Evolutionary conservation across 2,888 invertebrate species (phyloP).

Genomic region (Drosophila putrida): DNA sequence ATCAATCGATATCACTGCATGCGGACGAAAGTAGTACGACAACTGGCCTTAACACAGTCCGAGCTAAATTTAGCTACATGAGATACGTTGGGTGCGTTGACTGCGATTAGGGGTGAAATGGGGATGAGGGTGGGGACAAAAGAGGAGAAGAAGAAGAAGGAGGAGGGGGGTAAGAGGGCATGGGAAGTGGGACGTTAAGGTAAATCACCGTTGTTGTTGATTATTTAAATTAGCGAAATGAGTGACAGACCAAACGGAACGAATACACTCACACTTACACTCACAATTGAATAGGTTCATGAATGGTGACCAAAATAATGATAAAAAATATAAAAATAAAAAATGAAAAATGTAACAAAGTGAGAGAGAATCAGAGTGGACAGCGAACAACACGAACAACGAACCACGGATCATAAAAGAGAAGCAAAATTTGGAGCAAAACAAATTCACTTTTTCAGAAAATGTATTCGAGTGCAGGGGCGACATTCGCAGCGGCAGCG

Average conservation of each 20-base stretch:
- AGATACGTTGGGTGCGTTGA: constrained; percentile 48
- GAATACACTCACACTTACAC: constrained; percentile 45
- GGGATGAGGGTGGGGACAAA: constrained; percentile 30
- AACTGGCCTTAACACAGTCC: constrained; percentile 1
- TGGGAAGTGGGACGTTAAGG: background rate
- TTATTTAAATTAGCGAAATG: constrained; percentile 78
- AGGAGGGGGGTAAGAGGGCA: background rate
- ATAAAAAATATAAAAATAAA: constrained; percentile 15
- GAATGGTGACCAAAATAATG: constrained; percentile 56
- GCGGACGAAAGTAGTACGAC: background rate
- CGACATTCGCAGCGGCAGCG: constrained; percentile 82
- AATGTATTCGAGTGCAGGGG: constrained; percentile 84
- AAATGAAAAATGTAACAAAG: constrained; percentile 32
- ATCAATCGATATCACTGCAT: constrained; percentile 7
- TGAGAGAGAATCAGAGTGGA: constrained; percentile 14
- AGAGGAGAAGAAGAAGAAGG: background rate
- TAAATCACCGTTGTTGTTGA: constrained; percentile 64
- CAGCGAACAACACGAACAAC: constrained; percentile 11
- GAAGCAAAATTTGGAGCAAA: constrained; percentile 59
- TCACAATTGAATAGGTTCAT: constrained; percentile 64
- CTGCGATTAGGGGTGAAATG: constrained; percentile 50
- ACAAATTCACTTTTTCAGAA: constrained; percentile 76
- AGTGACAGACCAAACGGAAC: constrained; percentile 66
- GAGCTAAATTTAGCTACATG: constrained; percentile 38
- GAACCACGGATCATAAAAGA: constrained; percentile 22